phyloP scores from a whole-genome alignment of 2,113 vertebrate species.

The Gallinago undulata region DNA sequence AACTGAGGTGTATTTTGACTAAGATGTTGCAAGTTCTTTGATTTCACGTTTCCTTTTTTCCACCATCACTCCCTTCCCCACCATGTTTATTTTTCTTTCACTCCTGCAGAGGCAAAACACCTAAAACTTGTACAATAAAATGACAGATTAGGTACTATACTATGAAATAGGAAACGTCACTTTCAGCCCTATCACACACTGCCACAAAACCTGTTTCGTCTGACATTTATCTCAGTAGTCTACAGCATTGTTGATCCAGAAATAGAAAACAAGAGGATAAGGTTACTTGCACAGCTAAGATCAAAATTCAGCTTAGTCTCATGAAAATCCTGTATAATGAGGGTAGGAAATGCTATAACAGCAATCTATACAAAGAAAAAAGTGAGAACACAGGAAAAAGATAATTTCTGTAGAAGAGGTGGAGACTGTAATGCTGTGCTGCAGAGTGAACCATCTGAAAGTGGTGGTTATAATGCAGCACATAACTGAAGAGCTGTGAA shows the following conservation, averaged over 20 bases:
- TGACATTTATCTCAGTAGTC: neutral
- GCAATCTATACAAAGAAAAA: neutral
- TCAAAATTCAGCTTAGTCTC: neutral
- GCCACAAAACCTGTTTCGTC: neutral
- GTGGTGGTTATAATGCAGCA: too few species aligned
- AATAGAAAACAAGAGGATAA: neutral
- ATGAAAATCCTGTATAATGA: neutral
- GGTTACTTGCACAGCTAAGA: neutral
- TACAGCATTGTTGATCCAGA: neutral
- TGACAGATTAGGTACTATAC: neutral
- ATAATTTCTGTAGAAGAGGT: neutral
- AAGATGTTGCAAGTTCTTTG: neutral
- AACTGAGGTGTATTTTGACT: neutral
- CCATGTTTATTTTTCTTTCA: neutral
- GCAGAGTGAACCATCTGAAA: neutral
- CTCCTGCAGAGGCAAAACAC: neutral
- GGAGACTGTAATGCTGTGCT: neutral
- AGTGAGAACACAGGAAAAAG: neutral
- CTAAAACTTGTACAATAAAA: neutral
- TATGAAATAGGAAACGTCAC: neutral
- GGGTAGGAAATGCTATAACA: neutral
- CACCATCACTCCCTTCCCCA: neutral
- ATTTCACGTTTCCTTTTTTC: neutral
- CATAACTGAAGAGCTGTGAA: neutral
- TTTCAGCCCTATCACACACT: neutral